Conservation (phyloP, 2,888 invertebrate genomes). For the Synanthedon vespiformis region DNA sequence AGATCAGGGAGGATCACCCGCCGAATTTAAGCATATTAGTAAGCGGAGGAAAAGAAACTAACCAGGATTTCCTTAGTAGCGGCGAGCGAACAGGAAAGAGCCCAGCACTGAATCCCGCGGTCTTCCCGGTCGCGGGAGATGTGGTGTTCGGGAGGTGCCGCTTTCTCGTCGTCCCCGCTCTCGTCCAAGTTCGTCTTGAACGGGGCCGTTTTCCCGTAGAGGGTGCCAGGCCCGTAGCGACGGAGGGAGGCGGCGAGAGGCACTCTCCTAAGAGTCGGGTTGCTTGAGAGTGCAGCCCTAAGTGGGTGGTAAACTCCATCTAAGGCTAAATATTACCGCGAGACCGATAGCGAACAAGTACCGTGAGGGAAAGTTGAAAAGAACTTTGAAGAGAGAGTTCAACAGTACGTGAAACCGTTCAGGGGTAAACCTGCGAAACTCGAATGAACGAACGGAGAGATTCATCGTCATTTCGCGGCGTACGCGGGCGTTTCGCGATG, state of each 20-base stretch:
- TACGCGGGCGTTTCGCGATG: background rate
- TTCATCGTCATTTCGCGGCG: background rate
- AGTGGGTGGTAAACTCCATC: too few relatives aligned
- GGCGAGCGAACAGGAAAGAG: conserved; percentile 72
- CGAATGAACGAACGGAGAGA: background rate
- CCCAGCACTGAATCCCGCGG: conserved; percentile 70
- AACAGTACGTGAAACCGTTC: background rate
- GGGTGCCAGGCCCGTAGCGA: conserved; percentile 55
- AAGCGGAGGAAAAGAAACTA: conserved; percentile 75
- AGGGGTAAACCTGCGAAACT: background rate
- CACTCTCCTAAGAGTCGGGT: conserved; percentile 1
- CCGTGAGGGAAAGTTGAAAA: background rate
- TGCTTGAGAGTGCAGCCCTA: background rate
- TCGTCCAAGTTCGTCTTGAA: conserved; percentile 34
- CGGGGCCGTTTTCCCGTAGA: conserved; percentile 21
- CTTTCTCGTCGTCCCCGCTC: conserved; percentile 6
- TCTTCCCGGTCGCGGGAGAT: conserved; percentile 27
- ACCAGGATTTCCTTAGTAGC: conserved; percentile 73
- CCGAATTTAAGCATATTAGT: conserved; percentile 70
- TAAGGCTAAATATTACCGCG: background rate
- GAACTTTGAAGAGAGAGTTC: background rate
- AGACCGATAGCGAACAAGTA: background rate
- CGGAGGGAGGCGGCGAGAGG: conserved; percentile 13
- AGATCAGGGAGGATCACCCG: conserved; percentile 7
- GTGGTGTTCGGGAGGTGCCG: conserved; percentile 59